phyloP scores from a whole-genome alignment of 2,797 vertebrate genomes.

The Coluber constrictor region DNA sequence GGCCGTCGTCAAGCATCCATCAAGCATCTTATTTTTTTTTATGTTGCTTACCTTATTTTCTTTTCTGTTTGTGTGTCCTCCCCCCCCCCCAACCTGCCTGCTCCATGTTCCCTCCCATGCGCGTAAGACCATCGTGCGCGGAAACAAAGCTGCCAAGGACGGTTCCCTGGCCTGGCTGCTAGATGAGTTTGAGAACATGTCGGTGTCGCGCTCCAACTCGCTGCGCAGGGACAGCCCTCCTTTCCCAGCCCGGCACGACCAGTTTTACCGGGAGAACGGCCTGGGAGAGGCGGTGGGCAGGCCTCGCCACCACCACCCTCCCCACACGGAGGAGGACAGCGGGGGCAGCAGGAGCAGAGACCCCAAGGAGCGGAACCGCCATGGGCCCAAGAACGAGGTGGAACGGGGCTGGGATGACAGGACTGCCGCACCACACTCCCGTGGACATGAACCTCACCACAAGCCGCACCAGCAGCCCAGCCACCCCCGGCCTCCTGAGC shows the following conservation, averaged over 20 bases:
- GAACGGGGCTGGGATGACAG: conserved; percentile 46
- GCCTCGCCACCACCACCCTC: neutral
- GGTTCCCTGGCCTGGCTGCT: conserved; percentile 89
- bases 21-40: conserved; percentile 30
- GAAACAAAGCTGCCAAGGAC: conserved; percentile 82
- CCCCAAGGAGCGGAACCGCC: conserved; percentile 13
- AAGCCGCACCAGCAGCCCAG: conserved; percentile 51
- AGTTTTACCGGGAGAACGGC: conserved; percentile 67
- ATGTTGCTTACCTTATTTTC: conserved; percentile 20
- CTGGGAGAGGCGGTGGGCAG: conserved; percentile 15
- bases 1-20: neutral
- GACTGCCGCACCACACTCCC: conserved; percentile 73
- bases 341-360: neutral
- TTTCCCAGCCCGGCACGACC: conserved; percentile 68
- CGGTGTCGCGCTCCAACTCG: conserved; percentile 92
- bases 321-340: neutral
- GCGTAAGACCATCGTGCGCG: conserved; percentile 86
- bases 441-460: conserved; percentile 77
- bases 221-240: conserved; percentile 88
- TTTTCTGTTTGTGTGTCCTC: conserved; percentile 30
- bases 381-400: conserved; percentile 29
- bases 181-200: conserved; percentile 92
- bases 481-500: conserved; percentile 56
- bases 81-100: conserved; percentile 10
- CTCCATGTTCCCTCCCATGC: conserved; percentile 6